phyloP scores from a whole-genome alignment of 2,113 vertebrate genomes.

The Cnemophilus loriae region DNA sequence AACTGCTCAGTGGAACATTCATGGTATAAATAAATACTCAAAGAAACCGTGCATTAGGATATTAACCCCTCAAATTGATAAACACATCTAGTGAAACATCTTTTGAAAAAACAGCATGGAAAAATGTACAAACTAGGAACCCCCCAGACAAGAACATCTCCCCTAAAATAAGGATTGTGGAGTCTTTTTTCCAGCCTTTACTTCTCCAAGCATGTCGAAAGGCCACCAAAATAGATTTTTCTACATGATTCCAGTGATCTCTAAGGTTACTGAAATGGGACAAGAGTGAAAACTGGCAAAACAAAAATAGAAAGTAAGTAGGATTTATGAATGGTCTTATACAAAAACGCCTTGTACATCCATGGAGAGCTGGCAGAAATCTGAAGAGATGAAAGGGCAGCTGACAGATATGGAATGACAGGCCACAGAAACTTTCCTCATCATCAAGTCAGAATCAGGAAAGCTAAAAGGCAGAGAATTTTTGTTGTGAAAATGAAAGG shows the following conservation, averaged over 20 bases:
- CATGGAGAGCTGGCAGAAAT: neutral
- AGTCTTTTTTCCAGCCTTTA: neutral
- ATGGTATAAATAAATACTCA: neutral
- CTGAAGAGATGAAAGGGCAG: neutral
- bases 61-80: neutral
- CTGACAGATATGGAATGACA: neutral
- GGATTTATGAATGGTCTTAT: neutral
- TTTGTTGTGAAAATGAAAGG: neutral
- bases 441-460: neutral
- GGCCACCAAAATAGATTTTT: neutral
- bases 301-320: neutral
- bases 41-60: neutral
- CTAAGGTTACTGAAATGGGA: neutral
- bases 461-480: neutral
- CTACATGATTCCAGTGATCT: neutral
- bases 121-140: neutral
- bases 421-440: neutral
- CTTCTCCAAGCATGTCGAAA: neutral
- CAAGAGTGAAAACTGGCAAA: neutral
- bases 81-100: neutral
- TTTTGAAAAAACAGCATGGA: neutral
- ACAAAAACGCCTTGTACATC: neutral
- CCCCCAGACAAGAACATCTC: neutral
- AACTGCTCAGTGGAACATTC: neutral
- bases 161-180: neutral